Evolutionary conservation across 2,888 invertebrate species (phyloP).

Genomic region (Watsonalla binaria): DNA sequence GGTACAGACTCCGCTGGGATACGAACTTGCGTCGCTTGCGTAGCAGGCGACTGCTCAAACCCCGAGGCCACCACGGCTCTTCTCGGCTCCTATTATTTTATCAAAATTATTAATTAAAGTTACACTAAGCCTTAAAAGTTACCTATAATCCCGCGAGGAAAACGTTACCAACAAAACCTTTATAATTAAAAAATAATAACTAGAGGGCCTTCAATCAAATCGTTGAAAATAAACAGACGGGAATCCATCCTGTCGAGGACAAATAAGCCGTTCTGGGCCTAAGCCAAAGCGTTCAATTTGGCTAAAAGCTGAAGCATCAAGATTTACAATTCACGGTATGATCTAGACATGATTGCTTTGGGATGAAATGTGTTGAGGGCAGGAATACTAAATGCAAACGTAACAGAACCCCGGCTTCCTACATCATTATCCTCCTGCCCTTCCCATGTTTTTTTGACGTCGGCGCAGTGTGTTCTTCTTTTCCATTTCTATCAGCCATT

Average conservation of each 20-base stretch:
- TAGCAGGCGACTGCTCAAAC: too few species aligned
- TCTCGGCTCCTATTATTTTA: too few species aligned
- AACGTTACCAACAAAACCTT: background rate
- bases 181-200: background rate
- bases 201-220: background rate
- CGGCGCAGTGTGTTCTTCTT: too few species aligned
- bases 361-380: conserved; percentile 6
- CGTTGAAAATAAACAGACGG: background rate
- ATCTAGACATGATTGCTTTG: conserved; percentile 6
- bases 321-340: conserved; percentile 26
- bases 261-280: conserved; percentile 14
- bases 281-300: conserved; percentile 41
- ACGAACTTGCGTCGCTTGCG: too few species aligned
- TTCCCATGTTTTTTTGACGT: too few species aligned
- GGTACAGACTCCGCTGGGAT: too few species aligned
- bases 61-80: too few species aligned
- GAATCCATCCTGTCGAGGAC: conserved; percentile 4
- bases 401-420: too few species aligned
- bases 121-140: background rate
- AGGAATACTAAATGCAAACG: too few species aligned
- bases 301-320: conserved; percentile 44
- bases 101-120: too few species aligned
- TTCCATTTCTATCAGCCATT: too few species aligned
- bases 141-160: background rate
- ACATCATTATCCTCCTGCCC: too few species aligned